Conservation (phyloP, 2,888 invertebrate genomes). For the Conistra vaccinii region DNA sequence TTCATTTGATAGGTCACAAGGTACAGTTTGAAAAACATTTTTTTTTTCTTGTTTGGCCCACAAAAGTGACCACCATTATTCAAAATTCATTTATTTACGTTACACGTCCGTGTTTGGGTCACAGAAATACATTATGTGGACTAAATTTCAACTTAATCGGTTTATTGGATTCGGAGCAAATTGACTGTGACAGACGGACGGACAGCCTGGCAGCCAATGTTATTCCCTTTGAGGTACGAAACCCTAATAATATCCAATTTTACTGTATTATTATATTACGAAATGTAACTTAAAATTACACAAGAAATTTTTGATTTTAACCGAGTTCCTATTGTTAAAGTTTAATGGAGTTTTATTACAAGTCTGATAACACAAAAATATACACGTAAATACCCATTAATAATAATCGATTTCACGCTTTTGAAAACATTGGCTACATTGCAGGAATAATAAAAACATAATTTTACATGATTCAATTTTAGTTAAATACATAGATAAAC, state of each 20-base stretch:
- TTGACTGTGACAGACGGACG: too few species aligned
- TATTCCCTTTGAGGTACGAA: too few species aligned
- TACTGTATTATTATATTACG: background rate
- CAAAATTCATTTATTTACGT: too few species aligned
- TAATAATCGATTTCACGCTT: slow-evolving; percentile 8
- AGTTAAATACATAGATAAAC: background rate
- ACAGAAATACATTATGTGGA: too few species aligned
- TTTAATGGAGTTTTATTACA: background rate
- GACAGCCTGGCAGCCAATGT: too few species aligned
- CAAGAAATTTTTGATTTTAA: background rate
- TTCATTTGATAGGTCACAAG: too few species aligned
- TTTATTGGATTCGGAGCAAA: too few species aligned
- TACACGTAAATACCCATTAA: background rate
- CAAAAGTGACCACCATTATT: too few species aligned
- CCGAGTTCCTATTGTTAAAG: background rate
- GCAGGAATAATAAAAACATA: slow-evolving; percentile 1
- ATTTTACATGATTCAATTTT: background rate
- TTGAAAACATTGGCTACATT: background rate
- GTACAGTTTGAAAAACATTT: too few species aligned
- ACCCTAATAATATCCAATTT: background rate
- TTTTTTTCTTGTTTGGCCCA: too few species aligned
- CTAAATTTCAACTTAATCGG: too few species aligned
- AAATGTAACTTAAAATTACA: slow-evolving; percentile 2
- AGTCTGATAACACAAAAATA: background rate
- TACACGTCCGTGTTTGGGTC: too few species aligned